A percentile compares a stretch with the other conserved stretches of the same genome.
phyloP scores from a whole-genome alignment of 2,797 vertebrate species.

The Phoeniculus purpureus region DNA sequence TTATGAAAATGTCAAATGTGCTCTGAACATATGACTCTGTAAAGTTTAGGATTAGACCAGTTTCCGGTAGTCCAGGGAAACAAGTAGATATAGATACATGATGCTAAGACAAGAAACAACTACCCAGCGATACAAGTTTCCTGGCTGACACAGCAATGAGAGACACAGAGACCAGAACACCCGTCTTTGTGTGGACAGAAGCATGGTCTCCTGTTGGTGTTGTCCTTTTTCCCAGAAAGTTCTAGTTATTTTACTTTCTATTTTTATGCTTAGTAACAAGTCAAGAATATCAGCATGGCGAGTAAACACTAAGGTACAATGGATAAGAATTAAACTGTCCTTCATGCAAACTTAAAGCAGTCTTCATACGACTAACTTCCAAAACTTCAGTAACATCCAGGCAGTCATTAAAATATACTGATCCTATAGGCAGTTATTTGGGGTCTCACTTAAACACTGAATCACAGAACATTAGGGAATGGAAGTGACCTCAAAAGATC shows the following conservation, averaged over 20 bases:
- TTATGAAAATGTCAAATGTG: neutral
- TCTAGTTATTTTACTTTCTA: neutral
- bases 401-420: neutral
- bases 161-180: neutral
- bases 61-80: neutral
- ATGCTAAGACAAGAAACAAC: neutral
- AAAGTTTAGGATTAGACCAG: neutral
- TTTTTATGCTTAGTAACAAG: neutral
- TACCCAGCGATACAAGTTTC: neutral
- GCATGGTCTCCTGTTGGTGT: neutral
- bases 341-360: neutral
- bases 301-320: neutral
- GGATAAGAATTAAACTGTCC: neutral
- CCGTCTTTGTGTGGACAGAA: neutral
- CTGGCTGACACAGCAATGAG: neutral
- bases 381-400: neutral
- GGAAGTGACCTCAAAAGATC: neutral
- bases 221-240: neutral
- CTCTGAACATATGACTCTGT: neutral
- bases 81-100: fast-evolving
- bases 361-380: neutral
- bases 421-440: neutral
- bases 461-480: no score
- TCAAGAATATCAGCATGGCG: neutral
- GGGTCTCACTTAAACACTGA: neutral